These are phyloP conservation scores for Pegoplata infirma DNA, from an alignment of 2,888 invertebrate genomes.

Conservation along the genomic window DNA sequence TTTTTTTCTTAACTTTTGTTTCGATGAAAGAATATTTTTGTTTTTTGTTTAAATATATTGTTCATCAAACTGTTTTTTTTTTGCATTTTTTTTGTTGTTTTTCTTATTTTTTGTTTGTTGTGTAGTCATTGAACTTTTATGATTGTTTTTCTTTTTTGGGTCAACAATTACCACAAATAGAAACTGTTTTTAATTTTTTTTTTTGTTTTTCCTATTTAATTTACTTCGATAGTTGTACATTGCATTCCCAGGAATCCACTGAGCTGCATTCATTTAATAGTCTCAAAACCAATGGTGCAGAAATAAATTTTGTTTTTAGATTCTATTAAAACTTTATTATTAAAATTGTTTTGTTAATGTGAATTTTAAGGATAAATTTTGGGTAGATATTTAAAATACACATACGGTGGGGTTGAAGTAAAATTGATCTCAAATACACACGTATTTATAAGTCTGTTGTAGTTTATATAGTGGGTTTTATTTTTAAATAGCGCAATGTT, in stretches of 20 bases:
- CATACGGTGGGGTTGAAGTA: too few relatives aligned
- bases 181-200: constrained; percentile 4
- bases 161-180: constrained; percentile 9
- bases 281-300: neutral
- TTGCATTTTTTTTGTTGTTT: neutral
- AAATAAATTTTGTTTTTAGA: neutral
- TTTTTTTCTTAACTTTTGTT: neutral
- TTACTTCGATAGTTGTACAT: neutral
- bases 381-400: too few relatives aligned
- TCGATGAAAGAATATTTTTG: neutral
- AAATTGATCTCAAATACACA: too few relatives aligned
- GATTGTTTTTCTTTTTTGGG: constrained; percentile 8
- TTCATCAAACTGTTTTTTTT: neutral
- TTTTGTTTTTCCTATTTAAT: neutral
- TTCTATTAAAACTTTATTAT: neutral
- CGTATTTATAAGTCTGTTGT: too few relatives aligned
- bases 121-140: neutral
- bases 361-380: too few relatives aligned
- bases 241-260: neutral
- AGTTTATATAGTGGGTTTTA: too few relatives aligned
- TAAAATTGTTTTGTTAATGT: too few relatives aligned
- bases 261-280: constrained; percentile 12
- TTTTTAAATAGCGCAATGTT: too few relatives aligned
- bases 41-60: neutral
- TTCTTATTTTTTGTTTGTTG: neutral